These are phyloP conservation scores for Thereva nobilitata DNA, from an alignment of 2,888 invertebrate species.

Conservation along the genomic window DNA sequence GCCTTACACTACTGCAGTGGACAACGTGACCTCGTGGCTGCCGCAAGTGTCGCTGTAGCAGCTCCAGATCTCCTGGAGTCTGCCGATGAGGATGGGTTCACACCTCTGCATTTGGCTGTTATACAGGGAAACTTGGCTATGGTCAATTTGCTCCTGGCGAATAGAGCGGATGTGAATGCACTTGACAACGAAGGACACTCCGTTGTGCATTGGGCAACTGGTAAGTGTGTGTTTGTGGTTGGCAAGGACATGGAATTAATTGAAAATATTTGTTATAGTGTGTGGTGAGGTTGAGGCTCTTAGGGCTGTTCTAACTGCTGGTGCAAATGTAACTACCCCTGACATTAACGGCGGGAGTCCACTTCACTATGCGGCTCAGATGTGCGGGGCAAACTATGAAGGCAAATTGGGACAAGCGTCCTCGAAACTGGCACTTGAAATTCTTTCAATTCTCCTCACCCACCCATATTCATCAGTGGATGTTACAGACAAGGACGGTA, in stretches of 20 bases:
- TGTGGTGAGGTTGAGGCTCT: conserved; percentile 92
- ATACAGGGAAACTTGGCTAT: conserved; percentile 89
- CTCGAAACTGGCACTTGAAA: conserved; percentile 59
- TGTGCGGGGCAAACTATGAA: conserved; percentile 83
- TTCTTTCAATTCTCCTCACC: conserved; percentile 78
- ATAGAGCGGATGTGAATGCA: conserved; percentile 87
- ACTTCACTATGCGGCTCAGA: conserved; percentile 96
- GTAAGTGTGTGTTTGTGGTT: conserved; percentile 59
- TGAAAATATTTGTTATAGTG: conserved; percentile 64
- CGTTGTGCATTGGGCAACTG: conserved; percentile 97
- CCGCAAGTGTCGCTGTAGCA: conserved; percentile 80
- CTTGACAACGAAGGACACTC: conserved; percentile 94
- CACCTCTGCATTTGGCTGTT: conserved; percentile 92
- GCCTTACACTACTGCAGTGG: conserved; percentile 91
- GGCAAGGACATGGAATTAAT: not conserved
- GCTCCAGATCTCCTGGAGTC: conserved; percentile 85
- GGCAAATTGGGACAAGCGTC: conserved; percentile 57
- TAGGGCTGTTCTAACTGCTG: conserved; percentile 79
- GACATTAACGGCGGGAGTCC: conserved; percentile 96
- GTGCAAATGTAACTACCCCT: conserved; percentile 84
- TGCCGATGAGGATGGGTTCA: conserved; percentile 91
- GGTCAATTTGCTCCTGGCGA: conserved; percentile 82
- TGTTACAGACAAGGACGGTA: conserved; percentile 86
- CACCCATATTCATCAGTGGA: conserved; percentile 80
- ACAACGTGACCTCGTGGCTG: conserved; percentile 62